Evolutionary conservation across 2,888 invertebrate species (phyloP), one percentile per base, ranked within the genome.

Genomic region (Archaeoteleia sp.): DNA sequence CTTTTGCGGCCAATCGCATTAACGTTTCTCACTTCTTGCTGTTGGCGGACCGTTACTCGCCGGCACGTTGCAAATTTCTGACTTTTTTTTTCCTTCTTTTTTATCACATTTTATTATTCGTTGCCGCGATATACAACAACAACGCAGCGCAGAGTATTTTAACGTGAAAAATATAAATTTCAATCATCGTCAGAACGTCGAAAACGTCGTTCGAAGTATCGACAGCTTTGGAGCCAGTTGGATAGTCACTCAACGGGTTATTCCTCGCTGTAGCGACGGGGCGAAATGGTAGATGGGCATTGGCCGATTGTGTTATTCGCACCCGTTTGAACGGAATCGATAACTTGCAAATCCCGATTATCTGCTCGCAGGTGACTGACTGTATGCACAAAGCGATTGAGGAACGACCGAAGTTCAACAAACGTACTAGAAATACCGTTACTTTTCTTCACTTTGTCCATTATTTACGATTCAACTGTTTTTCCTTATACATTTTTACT

Each of bases 341-440:
- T 73, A 67, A 69, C 67, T 70, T 65, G 66, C 77, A 77, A 78
- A 78, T 77, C 76, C 75, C 77, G 78, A 79, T 78, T 76, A 79
- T 78, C 78, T 75, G 57, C 30, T 60, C 46, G 48, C 54, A 66
- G 60, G 49, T 53, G 48, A 66, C 53, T 60, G 54, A 49, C 48
- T 66, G 66, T 66, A 51, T 60, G 54, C 60, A 66, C 58, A 46
- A 66, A 66, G 54, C 54, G 45, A 66, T 53, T 48, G 32, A 30
- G 37, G 39, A 57, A 57, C 40, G 27, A 35, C 10, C 40, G 23
- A 40, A 57, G 46, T 57, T 46, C 48, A 48, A 46, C 46, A 45
- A 61, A 61, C 46, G 40, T 12, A 51, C 25, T 2, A 12, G 25
- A 48, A 46, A 48, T 48, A 34, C 37, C 25, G 40, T 20, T 46